Conservation (phyloP, 2,113 vertebrate species). For the Eublepharis macularius region DNA sequence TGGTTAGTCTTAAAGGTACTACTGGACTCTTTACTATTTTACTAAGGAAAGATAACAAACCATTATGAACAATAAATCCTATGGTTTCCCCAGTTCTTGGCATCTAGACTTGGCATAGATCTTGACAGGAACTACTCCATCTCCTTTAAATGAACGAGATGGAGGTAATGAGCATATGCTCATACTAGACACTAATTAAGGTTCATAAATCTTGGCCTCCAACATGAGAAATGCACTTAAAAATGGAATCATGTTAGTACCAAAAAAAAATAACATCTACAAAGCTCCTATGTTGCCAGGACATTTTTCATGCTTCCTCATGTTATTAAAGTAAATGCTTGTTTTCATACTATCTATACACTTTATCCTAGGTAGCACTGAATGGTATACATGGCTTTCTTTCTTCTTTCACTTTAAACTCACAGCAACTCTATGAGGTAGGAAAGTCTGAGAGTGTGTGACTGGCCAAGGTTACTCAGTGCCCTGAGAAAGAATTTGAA, state of each 20-base stretch:
- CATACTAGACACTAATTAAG: conserved; percentile 53
- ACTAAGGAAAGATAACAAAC: conserved; percentile 65
- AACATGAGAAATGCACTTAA: conserved; percentile 48
- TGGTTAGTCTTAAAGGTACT: too few relatives aligned
- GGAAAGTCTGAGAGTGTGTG: too few relatives aligned
- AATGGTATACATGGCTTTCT: too few relatives aligned
- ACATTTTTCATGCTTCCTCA: neutral
- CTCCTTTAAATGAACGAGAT: conserved; percentile 45
- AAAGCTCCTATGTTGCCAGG: neutral
- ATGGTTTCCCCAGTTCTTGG: conserved; percentile 57
- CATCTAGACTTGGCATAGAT: conserved; percentile 46
- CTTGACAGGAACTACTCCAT: conserved; percentile 40
- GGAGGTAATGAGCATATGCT: conserved; percentile 51
- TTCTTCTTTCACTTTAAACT: too few relatives aligned
- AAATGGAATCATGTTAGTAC: conserved; percentile 47
- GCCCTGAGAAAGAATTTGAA: too few relatives aligned
- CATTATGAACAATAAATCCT: conserved; percentile 65
- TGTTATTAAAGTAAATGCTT: conserved; percentile 22
- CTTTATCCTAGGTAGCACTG: too few relatives aligned
- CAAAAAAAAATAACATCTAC: conserved; percentile 64
- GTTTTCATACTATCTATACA: conserved; percentile 1
- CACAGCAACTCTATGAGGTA: too few relatives aligned
- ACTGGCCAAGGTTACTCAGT: too few relatives aligned
- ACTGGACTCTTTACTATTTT: too few relatives aligned
- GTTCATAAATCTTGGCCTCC: conserved; percentile 60